Percentiles rank a stretch among this genome's conserved stretches.
phyloP scores from a whole-genome alignment of 2,113 vertebrate genomes.

The Notarius quadriscutis region DNA sequence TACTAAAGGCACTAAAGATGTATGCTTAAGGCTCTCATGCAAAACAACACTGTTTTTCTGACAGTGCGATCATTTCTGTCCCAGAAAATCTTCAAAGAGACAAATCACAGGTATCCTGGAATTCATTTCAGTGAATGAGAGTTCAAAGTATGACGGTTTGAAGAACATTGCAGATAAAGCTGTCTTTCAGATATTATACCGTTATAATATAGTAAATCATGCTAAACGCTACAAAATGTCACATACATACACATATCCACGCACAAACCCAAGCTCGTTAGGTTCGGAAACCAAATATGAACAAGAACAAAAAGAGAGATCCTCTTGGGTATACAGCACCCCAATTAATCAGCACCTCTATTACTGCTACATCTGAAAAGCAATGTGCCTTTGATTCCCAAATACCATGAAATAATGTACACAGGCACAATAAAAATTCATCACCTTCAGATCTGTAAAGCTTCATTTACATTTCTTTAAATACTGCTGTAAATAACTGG shows the following conservation, averaged over 20 bases:
- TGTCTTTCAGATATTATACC: background rate
- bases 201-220: background rate
- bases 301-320: constrained; percentile 29
- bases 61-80: background rate
- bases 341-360: constrained; percentile 34
- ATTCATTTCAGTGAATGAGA: background rate
- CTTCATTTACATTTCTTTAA: constrained; percentile 66
- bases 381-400: constrained; percentile 57
- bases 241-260: background rate
- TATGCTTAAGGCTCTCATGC: background rate
- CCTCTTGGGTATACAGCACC: constrained; percentile 50
- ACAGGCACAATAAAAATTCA: constrained; percentile 63
- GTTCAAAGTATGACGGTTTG: background rate
- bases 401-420: constrained; percentile 64
- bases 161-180: background rate
- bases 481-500: constrained; percentile 60
- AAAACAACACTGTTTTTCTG: background rate
- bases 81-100: background rate
- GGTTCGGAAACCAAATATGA: constrained; percentile 11
- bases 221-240: background rate
- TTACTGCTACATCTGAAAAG: constrained; percentile 44
- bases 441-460: constrained; percentile 56
- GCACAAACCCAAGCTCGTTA: background rate
- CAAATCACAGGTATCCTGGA: background rate
- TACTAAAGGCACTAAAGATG: background rate